Conservation (phyloP, 1,140 invertebrate species). For the Proales similis region DNA sequence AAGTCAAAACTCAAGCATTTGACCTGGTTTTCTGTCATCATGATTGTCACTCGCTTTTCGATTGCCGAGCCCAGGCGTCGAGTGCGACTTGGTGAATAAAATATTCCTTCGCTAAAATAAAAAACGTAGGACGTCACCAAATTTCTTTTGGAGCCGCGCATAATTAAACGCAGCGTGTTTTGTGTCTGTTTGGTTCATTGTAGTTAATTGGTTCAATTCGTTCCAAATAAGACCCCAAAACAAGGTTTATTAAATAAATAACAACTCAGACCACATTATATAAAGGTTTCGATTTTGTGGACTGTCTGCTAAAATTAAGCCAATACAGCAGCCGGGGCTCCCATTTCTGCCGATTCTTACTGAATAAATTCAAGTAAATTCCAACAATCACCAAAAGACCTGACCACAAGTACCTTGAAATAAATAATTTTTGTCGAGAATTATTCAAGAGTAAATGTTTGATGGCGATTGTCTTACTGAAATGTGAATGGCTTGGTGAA, state of each 20-base stretch:
- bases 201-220: too few species aligned
- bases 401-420: conserved; percentile 76
- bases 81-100: neutral
- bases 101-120: neutral
- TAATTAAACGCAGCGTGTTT: too few species aligned
- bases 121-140: neutral
- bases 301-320: neutral
- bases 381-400: conserved; percentile 74
- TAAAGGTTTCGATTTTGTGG: neutral
- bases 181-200: too few species aligned
- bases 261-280: conserved; percentile 12
- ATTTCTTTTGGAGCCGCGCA: conserved; percentile 35
- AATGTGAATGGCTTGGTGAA: conserved; percentile 88
- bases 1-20: conserved; percentile 31
- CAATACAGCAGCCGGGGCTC: conserved; percentile 40
- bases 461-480: conserved; percentile 62
- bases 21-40: neutral
- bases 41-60: too few species aligned
- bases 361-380: conserved; percentile 81
- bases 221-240: too few species aligned
- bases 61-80: too few species aligned
- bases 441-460: neutral
- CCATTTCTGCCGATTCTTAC: conserved; percentile 59
- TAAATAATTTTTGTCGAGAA: conserved; percentile 12
- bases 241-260: neutral